Percentiles rank a stretch among this genome's conserved stretches.
Evolutionary conservation across 2,888 invertebrate genomes (phyloP).

Genomic region (Diadromus collaris): DNA sequence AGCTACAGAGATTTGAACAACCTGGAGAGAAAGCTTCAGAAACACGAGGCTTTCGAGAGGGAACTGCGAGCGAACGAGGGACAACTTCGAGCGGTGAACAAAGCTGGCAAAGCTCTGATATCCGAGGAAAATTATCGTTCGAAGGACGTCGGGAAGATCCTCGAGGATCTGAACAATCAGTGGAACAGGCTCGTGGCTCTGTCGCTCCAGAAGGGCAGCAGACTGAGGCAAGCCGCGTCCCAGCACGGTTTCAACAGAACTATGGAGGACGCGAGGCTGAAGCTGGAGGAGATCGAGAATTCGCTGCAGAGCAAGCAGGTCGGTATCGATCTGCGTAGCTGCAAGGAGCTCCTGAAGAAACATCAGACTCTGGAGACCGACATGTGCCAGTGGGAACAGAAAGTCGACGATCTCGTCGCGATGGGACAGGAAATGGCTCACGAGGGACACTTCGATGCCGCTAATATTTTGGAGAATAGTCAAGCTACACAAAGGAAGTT

Average conservation of each 20-base stretch:
- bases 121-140: constrained; percentile 87
- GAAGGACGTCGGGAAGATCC: constrained; percentile 85
- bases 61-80: constrained; percentile 97
- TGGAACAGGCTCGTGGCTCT: constrained; percentile 89
- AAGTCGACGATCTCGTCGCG: constrained; percentile 88
- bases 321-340: constrained; percentile 94
- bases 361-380: constrained; percentile 95
- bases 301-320: constrained; percentile 90
- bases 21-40: constrained; percentile 94
- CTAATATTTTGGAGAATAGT: constrained; percentile 90
- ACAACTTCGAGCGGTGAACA: constrained; percentile 92
- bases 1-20: constrained; percentile 95
- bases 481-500: constrained; percentile 86
- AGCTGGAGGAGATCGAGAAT: constrained; percentile 92
- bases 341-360: constrained; percentile 94
- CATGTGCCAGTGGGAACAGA: constrained; percentile 90
- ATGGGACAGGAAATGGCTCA: constrained; percentile 95
- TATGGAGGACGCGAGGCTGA: constrained; percentile 93
- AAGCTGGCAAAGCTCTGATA: constrained; percentile 88
- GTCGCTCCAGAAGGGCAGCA: constrained; percentile 86
- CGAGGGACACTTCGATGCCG: constrained; percentile 97
- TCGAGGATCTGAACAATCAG: constrained; percentile 87
- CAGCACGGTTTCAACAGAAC: constrained; percentile 90
- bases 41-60: constrained; percentile 98
- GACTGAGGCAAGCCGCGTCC: constrained; percentile 92